These are phyloP conservation scores for Chromobotia macracanthus DNA, from an alignment of 2,797 vertebrate species.

Conservation along the genomic window DNA sequence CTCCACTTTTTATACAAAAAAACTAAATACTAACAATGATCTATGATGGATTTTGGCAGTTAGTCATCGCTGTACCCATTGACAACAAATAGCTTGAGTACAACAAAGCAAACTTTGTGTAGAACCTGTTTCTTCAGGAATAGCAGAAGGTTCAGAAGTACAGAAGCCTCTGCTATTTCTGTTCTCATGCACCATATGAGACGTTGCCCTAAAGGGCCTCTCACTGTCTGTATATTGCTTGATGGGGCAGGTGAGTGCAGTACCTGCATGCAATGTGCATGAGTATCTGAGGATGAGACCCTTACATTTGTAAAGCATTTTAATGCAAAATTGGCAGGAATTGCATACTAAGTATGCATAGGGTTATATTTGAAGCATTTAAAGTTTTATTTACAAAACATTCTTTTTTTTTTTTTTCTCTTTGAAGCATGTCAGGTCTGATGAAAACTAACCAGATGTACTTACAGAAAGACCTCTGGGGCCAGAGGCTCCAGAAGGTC, in stretches of 20 bases:
- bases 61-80: too few relatives aligned
- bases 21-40: too few relatives aligned
- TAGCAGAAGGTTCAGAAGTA: too few relatives aligned
- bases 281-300: not conserved
- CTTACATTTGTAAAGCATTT: not conserved
- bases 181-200: not conserved
- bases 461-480: constrained; percentile 92
- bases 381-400: too few relatives aligned
- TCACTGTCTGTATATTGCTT: not conserved
- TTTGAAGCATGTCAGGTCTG: constrained; percentile 2
- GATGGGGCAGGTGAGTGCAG: not conserved
- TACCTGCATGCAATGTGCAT: not conserved
- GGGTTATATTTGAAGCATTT: too few relatives aligned
- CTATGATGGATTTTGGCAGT: too few relatives aligned
- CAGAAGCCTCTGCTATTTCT: too few relatives aligned
- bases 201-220: not conserved
- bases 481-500: constrained; percentile 87
- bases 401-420: not conserved
- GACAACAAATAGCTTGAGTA: too few relatives aligned
- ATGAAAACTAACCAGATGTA: constrained; percentile 55
- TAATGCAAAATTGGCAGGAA: not conserved
- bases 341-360: not conserved
- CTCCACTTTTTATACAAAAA: too few relatives aligned
- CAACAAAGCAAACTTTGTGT: too few relatives aligned
- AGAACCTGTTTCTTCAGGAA: too few relatives aligned